Conservation (phyloP, 2,797 vertebrate genomes). For the Mastacembelus armatus region DNA sequence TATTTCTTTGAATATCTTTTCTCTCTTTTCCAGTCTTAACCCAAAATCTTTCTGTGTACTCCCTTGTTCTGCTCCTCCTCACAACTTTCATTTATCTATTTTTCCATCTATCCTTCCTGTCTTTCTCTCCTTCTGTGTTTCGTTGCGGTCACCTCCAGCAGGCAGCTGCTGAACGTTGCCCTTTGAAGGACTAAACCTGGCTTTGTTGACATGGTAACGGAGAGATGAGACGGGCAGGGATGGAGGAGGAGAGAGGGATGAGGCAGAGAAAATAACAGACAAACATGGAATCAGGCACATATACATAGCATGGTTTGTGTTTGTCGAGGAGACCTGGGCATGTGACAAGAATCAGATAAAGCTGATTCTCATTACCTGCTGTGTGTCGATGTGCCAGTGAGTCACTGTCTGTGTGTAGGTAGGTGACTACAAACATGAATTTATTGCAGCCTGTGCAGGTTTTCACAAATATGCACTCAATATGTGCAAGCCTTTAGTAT, state of each 20-base stretch:
- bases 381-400: slow-evolving; percentile 21
- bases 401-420: slow-evolving; percentile 27
- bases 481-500: slow-evolving; percentile 22
- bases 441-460: slow-evolving; percentile 32
- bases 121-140: slow-evolving; percentile 47
- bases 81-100: slow-evolving; percentile 48
- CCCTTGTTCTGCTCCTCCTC: slow-evolving; percentile 42
- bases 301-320: slow-evolving; percentile 20
- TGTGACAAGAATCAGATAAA: slow-evolving; percentile 56
- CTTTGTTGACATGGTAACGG: slow-evolving; percentile 82
- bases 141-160: slow-evolving; percentile 66
- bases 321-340: slow-evolving; percentile 52
- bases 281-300: neutral
- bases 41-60: slow-evolving; percentile 40
- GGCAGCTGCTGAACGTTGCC: slow-evolving; percentile 71
- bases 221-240: slow-evolving; percentile 52
- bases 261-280: slow-evolving; percentile 37
- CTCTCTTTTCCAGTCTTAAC: slow-evolving; percentile 49
- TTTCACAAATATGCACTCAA: slow-evolving; percentile 22
- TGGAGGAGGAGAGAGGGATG: slow-evolving; percentile 28
- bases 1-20: slow-evolving; percentile 46
- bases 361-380: slow-evolving; percentile 55
- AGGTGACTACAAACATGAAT: slow-evolving; percentile 40
- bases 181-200: slow-evolving; percentile 82
- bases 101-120: slow-evolving; percentile 51